Base-by-base conservation (phyloP, 2,888 invertebrate species). In the Spodoptera picta region DNA sequence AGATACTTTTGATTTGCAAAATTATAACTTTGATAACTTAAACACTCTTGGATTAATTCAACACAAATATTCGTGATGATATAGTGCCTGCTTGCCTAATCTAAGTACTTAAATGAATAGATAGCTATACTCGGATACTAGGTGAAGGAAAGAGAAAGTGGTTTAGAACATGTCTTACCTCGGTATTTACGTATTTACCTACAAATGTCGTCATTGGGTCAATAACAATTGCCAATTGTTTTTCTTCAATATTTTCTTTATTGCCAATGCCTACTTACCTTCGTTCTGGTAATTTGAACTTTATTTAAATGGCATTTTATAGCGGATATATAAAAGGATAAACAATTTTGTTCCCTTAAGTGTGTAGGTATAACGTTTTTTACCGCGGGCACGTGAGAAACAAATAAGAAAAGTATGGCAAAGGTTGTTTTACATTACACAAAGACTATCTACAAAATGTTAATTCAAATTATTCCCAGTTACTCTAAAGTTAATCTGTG, bases 91-190 rank as follows among this genome's bases (percentile, higher is more conserved):
- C 36, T 36, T 36, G 36, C 36, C 9, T 36, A 36, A 36, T 36
- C 51, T 52, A 7, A 11, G 14, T 12, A 19, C n/a, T 31, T 45
- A 11, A 4, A 27, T 4, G 11, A 53, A 53, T 45, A 27, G 31
- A 53, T 23, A 43, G 10, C 7, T 11, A 24, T 42, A n/a, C 7
- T 46, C 11, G 43, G 1, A 9, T 45, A 47, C 41, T 47, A 23
- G 24, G 46, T 58, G 47, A 73, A 65, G 49, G 23, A 54, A 67
- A 73, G 24, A 19, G 59, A 69, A 69, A 69, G 73, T 69, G 41
- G 59, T 67, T 67, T 54, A 14, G 12, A 73, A 54, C 59, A 23
- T 36, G 69, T 73, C 65, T 45, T 67, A 58, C 53, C 48, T 56
- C 45, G 56, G 57, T 49, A 49, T 65, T 36, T 51, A 46, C 24